Conservation (phyloP, 92 coral and sea anemone species). For the Parazoanthus darwini region DNA sequence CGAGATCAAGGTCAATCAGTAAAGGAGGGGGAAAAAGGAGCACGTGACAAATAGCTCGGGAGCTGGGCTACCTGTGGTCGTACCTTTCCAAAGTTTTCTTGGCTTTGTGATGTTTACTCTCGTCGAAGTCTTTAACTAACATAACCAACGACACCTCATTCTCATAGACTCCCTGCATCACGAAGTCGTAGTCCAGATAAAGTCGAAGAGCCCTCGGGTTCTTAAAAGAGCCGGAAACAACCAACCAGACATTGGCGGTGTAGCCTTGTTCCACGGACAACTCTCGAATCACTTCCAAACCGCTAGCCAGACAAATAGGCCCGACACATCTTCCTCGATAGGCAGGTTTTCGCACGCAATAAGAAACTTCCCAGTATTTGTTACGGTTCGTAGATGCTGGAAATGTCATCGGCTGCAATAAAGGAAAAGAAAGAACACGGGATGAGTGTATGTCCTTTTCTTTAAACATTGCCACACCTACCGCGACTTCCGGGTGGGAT, state of each 20-base stretch:
- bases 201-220: slow-evolving; percentile 21
- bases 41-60: not conserved
- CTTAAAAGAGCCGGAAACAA: slow-evolving; percentile 17
- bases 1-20: too few relatives aligned
- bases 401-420: not conserved
- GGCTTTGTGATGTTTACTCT: not conserved
- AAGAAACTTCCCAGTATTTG: slow-evolving; percentile 15
- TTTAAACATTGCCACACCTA: not conserved
- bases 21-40: too few relatives aligned
- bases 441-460: not conserved
- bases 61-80: not conserved
- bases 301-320: not conserved
- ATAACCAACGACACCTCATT: not conserved
- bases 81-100: not conserved
- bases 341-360: not conserved
- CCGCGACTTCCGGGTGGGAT: not conserved
- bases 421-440: not conserved
- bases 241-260: slow-evolving; percentile 25
- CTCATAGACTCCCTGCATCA: slow-evolving; percentile 14
- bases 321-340: not conserved
- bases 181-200: slow-evolving; percentile 6
- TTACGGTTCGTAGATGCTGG: slow-evolving; percentile 5
- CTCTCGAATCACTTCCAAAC: slow-evolving; percentile 16
- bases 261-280: not conserved
- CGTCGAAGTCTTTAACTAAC: not conserved